A percentile compares a stretch with the other conserved stretches of the same genome.
phyloP scores from a whole-genome alignment of 2,113 vertebrate genomes.

The Macrotis lagotis region DNA sequence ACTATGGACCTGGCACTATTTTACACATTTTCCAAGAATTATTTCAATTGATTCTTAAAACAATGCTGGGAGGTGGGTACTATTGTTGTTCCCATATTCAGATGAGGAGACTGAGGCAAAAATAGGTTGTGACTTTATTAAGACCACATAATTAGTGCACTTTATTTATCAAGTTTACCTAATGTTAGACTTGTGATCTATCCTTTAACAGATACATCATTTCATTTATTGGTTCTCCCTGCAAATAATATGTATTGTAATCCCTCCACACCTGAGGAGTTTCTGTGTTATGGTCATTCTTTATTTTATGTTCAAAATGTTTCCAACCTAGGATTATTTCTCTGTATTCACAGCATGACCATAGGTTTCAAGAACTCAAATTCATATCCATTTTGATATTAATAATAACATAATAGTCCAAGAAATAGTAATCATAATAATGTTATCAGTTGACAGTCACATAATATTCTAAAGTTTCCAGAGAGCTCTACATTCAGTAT shows the following conservation, averaged over 20 bases:
- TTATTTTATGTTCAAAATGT: background rate
- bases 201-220: background rate
- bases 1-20: too few relatives aligned
- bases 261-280: background rate
- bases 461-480: background rate
- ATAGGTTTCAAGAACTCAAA: background rate
- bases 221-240: background rate
- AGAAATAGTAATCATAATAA: background rate
- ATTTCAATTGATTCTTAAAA: too few relatives aligned
- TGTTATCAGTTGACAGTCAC: background rate
- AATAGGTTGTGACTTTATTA: background rate
- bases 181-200: background rate
- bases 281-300: background rate
- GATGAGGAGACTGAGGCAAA: background rate
- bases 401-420: background rate
- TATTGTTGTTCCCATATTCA: background rate
- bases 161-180: background rate
- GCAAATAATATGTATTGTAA: background rate
- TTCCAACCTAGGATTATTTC: background rate
- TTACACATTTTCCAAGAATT: too few relatives aligned
- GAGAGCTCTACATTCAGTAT: background rate
- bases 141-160: background rate
- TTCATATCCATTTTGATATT: background rate
- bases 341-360: background rate
- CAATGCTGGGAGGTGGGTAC: background rate